These are phyloP conservation scores for Corbicula japonica DNA, from an alignment of 2,888 invertebrate species.

Conservation along the genomic window DNA sequence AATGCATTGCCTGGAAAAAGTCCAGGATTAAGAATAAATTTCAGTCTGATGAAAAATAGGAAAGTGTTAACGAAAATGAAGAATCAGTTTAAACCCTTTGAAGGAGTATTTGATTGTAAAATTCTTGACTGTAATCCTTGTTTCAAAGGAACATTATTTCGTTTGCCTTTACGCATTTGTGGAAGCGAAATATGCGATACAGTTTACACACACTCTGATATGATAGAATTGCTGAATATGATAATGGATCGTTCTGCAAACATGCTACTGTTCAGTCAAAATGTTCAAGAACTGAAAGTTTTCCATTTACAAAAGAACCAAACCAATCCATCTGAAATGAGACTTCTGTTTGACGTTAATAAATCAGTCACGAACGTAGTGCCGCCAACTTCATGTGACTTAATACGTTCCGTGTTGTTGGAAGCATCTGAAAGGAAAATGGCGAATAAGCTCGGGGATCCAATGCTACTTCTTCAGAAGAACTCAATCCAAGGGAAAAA, in stretches of 20 bases:
- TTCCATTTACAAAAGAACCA: conserved; percentile 71
- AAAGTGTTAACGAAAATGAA: conserved; percentile 59
- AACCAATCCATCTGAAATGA: not conserved
- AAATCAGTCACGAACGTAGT: not conserved
- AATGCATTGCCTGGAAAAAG: conserved; percentile 64
- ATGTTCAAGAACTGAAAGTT: conserved; percentile 74
- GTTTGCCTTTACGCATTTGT: conserved; percentile 81
- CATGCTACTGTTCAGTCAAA: conserved; percentile 83
- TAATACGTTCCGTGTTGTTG: not conserved
- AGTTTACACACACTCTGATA: conserved; percentile 73
- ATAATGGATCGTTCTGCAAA: conserved; percentile 76
- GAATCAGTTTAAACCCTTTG: conserved; percentile 77
- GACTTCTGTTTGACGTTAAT: conserved; percentile 6
- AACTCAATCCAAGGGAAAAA: not conserved
- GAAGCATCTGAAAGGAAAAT: not conserved
- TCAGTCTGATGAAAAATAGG: conserved; percentile 54
- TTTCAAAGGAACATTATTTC: conserved; percentile 81
- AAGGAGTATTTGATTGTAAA: conserved; percentile 75
- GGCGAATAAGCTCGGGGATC: not conserved
- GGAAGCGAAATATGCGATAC: conserved; percentile 79
- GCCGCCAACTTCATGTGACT: not conserved
- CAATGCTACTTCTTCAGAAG: not conserved
- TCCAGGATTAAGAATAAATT: conserved; percentile 74
- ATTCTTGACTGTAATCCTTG: not conserved
- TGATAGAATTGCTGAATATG: conserved; percentile 74